Conservation (phyloP, 1,140 invertebrate genomes). For the Acromyrmex charruanus region DNA sequence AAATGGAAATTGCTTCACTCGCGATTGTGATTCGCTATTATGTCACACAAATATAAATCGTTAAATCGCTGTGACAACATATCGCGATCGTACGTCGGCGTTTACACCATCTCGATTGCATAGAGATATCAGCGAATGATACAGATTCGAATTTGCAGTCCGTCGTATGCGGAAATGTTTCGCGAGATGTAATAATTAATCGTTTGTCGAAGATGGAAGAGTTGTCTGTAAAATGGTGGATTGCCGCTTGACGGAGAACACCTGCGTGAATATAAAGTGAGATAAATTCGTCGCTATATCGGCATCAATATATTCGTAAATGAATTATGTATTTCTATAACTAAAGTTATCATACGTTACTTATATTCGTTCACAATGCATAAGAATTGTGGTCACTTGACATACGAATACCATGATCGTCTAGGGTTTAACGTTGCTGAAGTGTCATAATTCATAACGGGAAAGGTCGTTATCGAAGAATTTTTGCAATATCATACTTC, state of each 20-base stretch:
- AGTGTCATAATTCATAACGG: slow-evolving; percentile 52
- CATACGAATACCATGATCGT: neutral
- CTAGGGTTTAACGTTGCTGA: slow-evolving; percentile 9
- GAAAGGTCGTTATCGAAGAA: slow-evolving; percentile 40
- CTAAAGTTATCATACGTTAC: neutral
- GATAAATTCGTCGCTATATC: neutral
- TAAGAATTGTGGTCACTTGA: slow-evolving; percentile 19
- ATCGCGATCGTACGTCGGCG: neutral
- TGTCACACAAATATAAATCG: slow-evolving; percentile 1
- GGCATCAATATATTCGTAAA: neutral
- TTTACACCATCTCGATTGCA: neutral
- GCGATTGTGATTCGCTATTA: slow-evolving; percentile 24
- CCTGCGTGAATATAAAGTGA: neutral
- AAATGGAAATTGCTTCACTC: slow-evolving; percentile 19
- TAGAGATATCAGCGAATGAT: neutral
- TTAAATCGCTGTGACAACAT: neutral
- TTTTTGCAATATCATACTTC: slow-evolving; percentile 48
- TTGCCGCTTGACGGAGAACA: neutral
- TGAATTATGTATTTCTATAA: slow-evolving; percentile 53
- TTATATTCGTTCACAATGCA: slow-evolving; percentile 8
- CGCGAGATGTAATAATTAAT: neutral
- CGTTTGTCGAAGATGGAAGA: neutral
- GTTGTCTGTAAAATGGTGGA: neutral
- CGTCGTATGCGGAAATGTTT: neutral
- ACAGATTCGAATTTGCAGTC: neutral